Base-by-base conservation (phyloP, 2,113 vertebrate genomes). In the Heterochromis multidens region DNA sequence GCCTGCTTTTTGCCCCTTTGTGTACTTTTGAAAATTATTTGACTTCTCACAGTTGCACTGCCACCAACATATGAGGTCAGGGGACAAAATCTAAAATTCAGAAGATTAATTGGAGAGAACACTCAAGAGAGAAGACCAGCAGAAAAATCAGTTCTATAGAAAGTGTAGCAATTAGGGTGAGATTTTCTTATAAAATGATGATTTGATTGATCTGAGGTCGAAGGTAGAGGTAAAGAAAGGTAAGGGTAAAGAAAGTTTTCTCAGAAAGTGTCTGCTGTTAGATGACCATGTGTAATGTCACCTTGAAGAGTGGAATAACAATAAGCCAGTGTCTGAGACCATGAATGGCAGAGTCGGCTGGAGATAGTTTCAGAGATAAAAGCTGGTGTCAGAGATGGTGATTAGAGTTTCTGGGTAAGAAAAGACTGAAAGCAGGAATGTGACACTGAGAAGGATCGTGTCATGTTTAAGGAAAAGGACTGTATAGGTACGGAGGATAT, bases 391-490 rank as follows among this genome's bases (percentile, higher is more conserved):
- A 2, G 19, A 43, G 58, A 79, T 49, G 37, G 29, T 31, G 77
- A 49, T n/a, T 56, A n/a, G 19, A 19, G 10, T 19, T 16, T 58
- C 74, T 37, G 31, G 27, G 21, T 59, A 72, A 57, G 70, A 76
- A 21, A 60, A 35, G 35, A 37, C 57, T 19, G 14, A 33, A 82
- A 52, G n/a, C 25, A 61, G 43, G 19, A 49, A 35, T 54, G 58
- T 2, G 37, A 40, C 62, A 58, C 29, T 40, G 27, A 72, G 19
- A 35, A 54, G 23, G 0, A n/a, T 76, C 0, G 1, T 6, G 7
- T n/a, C 31, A 2, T 7, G 17, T 83, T 37, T 2, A 21, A 25
- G 4, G 59, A 29, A 62, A 83, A 35, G 2, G 21, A 17, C 3
- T 19, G 17, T 19, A n/a, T 35, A 54, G 16, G 17, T 27, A 56